phyloP scores from a whole-genome alignment of 2,797 vertebrate genomes.

The Mus caroli region DNA sequence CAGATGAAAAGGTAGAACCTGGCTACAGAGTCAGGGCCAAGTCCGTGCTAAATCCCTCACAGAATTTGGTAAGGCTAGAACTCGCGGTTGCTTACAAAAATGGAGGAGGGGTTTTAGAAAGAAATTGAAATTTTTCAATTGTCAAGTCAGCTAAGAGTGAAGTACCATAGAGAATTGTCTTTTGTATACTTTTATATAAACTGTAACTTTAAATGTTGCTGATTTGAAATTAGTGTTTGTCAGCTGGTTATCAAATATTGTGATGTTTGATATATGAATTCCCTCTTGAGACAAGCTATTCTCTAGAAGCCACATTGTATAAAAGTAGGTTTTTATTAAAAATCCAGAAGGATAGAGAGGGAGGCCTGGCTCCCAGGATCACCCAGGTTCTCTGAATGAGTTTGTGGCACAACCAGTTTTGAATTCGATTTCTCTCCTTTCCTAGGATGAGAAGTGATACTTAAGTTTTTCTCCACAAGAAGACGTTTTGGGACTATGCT shows the following conservation, averaged over 20 bases:
- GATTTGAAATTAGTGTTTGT: background rate
- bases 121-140: background rate
- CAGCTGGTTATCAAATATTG: background rate
- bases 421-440: background rate
- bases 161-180: constrained; percentile 32
- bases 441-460: background rate
- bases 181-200: constrained; percentile 46
- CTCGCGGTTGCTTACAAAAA: background rate
- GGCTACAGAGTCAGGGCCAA: background rate
- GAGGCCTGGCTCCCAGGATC: background rate
- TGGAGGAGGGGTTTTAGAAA: background rate
- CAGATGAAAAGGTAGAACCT: background rate
- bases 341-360: background rate
- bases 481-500: background rate
- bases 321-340: background rate
- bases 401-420: background rate
- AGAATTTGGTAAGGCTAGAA: background rate
- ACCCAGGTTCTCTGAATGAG: background rate
- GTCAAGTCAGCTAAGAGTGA: background rate
- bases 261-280: background rate
- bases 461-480: background rate
- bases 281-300: background rate
- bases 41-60: background rate
- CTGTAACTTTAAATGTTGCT: background rate
- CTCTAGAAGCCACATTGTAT: background rate